Evolutionary conservation across 2,888 invertebrate genomes (phyloP), one percentile per base, ranked within the genome.

Genomic region (Coecobrya sp.): DNA sequence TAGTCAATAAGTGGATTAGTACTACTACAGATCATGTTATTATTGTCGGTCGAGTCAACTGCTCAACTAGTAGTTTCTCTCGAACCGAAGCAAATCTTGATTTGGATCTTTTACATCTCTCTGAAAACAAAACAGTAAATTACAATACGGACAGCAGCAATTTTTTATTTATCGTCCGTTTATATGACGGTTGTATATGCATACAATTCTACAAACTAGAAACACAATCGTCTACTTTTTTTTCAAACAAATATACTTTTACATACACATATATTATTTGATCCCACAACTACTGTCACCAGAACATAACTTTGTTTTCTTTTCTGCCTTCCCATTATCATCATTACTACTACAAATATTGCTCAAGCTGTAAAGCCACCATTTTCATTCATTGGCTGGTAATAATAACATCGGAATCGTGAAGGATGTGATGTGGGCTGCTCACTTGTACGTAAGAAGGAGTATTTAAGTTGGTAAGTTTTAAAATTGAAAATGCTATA

Each of bases 321-420:
- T 27, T 65, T 16, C n/a, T 27, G 25, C 19, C 22, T 59, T 59
- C 10, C 27, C 27, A 65, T 65, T 8, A 11, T n/a, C 27, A 5
- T 27, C 22, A 59, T 59, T 19, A 19, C 59, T 13, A 27, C 10
- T 25, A 16, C 1, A 45, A 16, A 42, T 19, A 19, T 30, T 68
- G 30, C 4, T 27, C 0, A 16, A 68, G 27, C 16, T 42, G 42
- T 27, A 13, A 22, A 70, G 82, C 25, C 68, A 89, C 70, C 82
- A 68, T 82, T 82, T 59, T 82, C 89, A 89, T 89, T 89, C 89
- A 89, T 89, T 89, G 82, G 89, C 25, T 89, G 89, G 82, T 52
- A 89, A 82, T 89, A 82, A 89, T 89, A 89, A 82, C 89, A 19
- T 82, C 55, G 19, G 55, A 89, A 82, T 89, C 68, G 81, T 82